A percentile compares a stretch with the other conserved stretches of the same genome.
These are phyloP conservation scores for Cossypha polioptera DNA, from an alignment of 2,797 vertebrate species.

Conservation along the genomic window DNA sequence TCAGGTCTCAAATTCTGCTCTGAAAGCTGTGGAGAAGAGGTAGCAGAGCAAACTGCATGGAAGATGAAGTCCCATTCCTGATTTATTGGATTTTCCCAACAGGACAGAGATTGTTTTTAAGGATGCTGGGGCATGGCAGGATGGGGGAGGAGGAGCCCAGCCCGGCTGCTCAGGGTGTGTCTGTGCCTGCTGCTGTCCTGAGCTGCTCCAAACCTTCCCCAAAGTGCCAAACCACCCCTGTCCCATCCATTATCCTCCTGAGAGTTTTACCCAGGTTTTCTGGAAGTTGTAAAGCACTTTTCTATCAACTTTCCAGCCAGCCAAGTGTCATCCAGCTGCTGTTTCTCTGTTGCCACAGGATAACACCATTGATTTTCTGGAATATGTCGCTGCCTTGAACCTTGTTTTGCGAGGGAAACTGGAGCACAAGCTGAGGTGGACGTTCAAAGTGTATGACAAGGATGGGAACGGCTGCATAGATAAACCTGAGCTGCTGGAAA, in stretches of 20 bases:
- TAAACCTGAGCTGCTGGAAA: constrained; percentile 86
- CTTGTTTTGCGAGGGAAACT: constrained; percentile 91
- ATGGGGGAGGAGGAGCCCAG: background rate
- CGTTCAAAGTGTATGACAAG: constrained; percentile 96
- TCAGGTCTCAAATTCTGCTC: background rate
- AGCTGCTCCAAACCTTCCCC: accelerated
- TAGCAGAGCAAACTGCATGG: background rate
- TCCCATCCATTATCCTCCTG: accelerated
- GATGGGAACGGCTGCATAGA: constrained; percentile 96
- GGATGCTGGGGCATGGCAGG: background rate
- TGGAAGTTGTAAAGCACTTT: background rate
- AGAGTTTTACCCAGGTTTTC: background rate
- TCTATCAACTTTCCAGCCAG: accelerated
- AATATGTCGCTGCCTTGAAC: constrained; percentile 93
- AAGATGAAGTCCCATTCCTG: accelerated
- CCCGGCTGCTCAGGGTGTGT: background rate
- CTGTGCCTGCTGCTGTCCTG: background rate
- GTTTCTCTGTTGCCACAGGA: constrained; percentile 76
- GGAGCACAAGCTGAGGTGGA: constrained; percentile 96
- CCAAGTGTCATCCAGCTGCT: background rate
- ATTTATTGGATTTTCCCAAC: background rate
- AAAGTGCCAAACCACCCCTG: background rate
- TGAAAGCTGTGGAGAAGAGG: background rate
- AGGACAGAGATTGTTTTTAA: background rate
- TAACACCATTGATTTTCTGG: constrained; percentile 96